Evolutionary conservation across 92 coral and sea anemone genomes (phyloP), one percentile per base, ranked within the genome.

Genomic region (Umimayanthus kanabou): DNA sequence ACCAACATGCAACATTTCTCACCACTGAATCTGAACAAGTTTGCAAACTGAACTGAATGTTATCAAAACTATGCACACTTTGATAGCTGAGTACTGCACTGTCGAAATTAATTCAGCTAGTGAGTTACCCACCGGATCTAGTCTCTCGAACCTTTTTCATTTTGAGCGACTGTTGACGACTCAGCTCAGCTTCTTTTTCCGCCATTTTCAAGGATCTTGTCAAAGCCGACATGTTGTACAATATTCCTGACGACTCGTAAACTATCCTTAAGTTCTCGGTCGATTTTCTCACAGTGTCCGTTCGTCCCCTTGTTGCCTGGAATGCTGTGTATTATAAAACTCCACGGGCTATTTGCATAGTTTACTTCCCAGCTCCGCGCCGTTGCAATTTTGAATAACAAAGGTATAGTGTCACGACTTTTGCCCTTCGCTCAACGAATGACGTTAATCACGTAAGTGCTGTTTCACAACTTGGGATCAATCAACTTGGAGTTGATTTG

Each of bases 121-220:
- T 33, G 37, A 33, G 37, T 39, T 25, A 75, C 79, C 23, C 39
- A 75, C 79, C 79, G 10, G 79, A 75, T 37, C 79, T 75, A 18
- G 49, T 75, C 47, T 75, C 45, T 75, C 79, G 79, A 20, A 39
- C n/a, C 25, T 40, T 75, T 33, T 75, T 75, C 79, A 75, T 75
- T 75, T 43, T 39, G 10, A 75, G 79, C 9, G 79, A 75, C n/a
- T 75, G 79, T n/a, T 75, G 79, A 16, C 79, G 42, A 75, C 40
- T 39, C 18, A 75, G 79, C 6, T 75, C 79, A 1, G 79, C 79
- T 22, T 75, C 79, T 15, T 75, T 75, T 2, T 75, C 79, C 39
- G 42, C 47, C 45, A 39, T 43, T 37, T 11, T 40, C 26, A 53
- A 37, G 45, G 79, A 10, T 33, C 37, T 33, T 33, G 37, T 33